Base-by-base conservation (phyloP, 2,113 vertebrate genomes). In the Platycercus adscitus region DNA sequence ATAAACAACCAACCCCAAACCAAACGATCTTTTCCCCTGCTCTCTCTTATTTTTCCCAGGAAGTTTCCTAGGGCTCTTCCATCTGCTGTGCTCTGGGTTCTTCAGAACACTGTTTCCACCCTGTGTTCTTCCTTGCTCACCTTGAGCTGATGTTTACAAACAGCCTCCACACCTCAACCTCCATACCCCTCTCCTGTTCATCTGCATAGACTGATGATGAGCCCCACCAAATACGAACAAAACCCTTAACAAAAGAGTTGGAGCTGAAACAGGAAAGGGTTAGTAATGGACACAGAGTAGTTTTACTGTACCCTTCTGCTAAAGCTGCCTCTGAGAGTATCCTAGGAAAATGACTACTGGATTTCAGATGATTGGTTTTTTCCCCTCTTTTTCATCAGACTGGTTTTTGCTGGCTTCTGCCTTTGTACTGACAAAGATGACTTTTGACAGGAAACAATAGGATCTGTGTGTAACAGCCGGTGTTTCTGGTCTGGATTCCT, bases 361-460 rank as follows among this genome's bases (percentile, higher is more conserved):
- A 43, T 68, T 43, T 69, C 43, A 64, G 37, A 47, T n/a, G 0
- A 46, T 31, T 41, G 4, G 2, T 41, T 44, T 10, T 20, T 11
- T 7, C 1, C 1, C 7, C 5, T 10, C 6, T 23, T 33, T 44
- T 86, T 91, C 66, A 49, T 77, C 58, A 63, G 21, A 6, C 49
- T 76, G 68, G 17, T 39, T 81, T 94, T 91, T 81, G 15, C 75
- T 86, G 78, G 64, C 58, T 96, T 86, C 64, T 86, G 85, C 86
- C 61, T 96, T 86, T 75, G 17, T 76, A 77, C 69, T 87, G 92
- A 84, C 88, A 73, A 81, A 76, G 78, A 81, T 78, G 66, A 61
- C 75, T 88, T 94, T 71, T 83, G 89, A 71, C 65, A 83, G 89
- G 69, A 88, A 91, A 95, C 95, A 95, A 92, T 77, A 79, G 78